Base-by-base conservation (phyloP, 2,113 vertebrate species). In the Barbus barbus region DNA sequence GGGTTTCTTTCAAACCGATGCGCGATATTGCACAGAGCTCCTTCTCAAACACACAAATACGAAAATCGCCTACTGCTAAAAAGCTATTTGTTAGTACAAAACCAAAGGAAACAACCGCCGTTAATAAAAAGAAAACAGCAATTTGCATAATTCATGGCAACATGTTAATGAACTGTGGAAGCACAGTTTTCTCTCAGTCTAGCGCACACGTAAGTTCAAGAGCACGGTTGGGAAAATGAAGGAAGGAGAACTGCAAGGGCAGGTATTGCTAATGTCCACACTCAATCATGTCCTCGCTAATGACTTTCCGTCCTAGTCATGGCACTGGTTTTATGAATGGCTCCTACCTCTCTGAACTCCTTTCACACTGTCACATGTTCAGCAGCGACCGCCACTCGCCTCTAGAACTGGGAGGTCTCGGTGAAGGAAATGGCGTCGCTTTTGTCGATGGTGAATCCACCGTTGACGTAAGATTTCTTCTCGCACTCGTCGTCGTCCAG, bases 351-450 rank as follows among this genome's bases (percentile, higher is more conserved):
- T 75, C 58, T 63, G 31, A 56, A 83, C 78, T 22, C 38, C 41
- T 79, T 77, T 38, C 87, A 58, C 48, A 71, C 85, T 80, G 9
- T 81, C 69, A 72, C 67, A 76, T 53, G 69, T 76, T 67, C 65
- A 44, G 12, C n/a, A 22, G 31, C 26, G 28, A 63, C 24, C 12
- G 51, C 9, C 44, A 11, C 58, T 85, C 53, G 38, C 81, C 76
- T 65, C 89, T 96, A 99, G 92, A 99, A 99, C 92, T 99, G 97
- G 44, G 98, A 99, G 69, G 97, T 99, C 90, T 99, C 97, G 0
- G 97, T 99, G 86, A 98, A 98, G 7, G 97, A 98, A 92, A 99
- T 96, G 1, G 96, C 93, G 61, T 99, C 98, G 11, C 96, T 97
- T 90, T 97, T 99, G 94, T 99, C 98, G 1, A 98, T 86, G 0